Conservation (phyloP, 2,797 vertebrate genomes). For the Tokudaia muenninki region DNA sequence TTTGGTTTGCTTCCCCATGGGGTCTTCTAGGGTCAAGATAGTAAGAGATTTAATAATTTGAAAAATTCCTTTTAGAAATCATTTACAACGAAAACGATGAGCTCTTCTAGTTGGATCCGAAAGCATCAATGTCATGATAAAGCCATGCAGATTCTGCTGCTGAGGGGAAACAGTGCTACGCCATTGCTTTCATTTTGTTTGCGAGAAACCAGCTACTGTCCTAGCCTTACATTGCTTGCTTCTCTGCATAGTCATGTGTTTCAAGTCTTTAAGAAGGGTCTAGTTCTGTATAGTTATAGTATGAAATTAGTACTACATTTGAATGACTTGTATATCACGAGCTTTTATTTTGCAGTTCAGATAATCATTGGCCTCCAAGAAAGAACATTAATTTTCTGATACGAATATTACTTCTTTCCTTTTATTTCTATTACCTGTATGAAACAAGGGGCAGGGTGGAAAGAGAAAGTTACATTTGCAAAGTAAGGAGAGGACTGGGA, state of each 20-base stretch:
- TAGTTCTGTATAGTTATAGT: slow-evolving; percentile 2
- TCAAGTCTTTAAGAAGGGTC: slow-evolving; percentile 36
- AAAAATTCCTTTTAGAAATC: not conserved
- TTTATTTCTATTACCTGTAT: slow-evolving; percentile 3
- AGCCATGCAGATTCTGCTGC: not conserved
- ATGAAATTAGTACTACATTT: slow-evolving; percentile 49
- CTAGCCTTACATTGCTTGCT: not conserved
- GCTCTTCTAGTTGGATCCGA: not conserved
- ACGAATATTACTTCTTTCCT: slow-evolving; percentile 9
- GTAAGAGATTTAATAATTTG: not conserved
- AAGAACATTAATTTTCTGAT: slow-evolving; percentile 15
- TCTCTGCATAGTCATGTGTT: not conserved
- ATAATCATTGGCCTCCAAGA: slow-evolving; percentile 22
- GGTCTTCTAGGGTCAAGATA: not conserved
- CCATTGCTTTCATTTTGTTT: slow-evolving; percentile 44
- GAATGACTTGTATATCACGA: slow-evolving; percentile 6
- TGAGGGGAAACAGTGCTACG: not conserved
- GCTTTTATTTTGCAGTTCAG: not conserved
- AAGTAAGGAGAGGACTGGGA: not conserved
- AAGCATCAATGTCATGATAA: slow-evolving; percentile 14
- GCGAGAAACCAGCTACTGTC: not conserved
- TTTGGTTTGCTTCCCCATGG: not conserved
- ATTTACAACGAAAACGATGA: not conserved
- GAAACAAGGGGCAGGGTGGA: not conserved
- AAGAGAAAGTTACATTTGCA: slow-evolving; percentile 7